Evolutionary conservation across 2,888 invertebrate species (phyloP).

Genomic region (Cephus rjabovi): DNA sequence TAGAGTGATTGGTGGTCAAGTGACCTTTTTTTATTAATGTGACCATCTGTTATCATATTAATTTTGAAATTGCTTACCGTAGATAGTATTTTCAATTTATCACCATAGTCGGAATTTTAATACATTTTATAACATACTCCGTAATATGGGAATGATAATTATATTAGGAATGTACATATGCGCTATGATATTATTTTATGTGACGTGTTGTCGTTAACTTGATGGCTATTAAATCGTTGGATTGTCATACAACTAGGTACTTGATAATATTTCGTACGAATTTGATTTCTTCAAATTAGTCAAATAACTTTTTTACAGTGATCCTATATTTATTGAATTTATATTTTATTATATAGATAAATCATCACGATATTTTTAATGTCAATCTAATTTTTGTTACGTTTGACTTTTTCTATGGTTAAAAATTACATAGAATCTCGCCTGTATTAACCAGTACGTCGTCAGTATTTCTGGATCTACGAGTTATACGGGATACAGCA

Average conservation of each 20-base stretch:
- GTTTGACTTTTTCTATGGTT: too few relatives aligned
- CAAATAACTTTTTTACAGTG: not conserved
- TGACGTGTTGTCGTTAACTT: not conserved
- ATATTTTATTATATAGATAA: not conserved
- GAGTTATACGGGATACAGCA: not conserved
- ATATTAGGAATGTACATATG: too few relatives aligned
- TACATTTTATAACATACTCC: not conserved
- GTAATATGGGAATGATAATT: not conserved
- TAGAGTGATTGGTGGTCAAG: not conserved
- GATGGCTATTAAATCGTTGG: not conserved
- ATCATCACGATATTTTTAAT: not conserved
- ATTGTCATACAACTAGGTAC: not conserved
- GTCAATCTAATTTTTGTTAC: not conserved
- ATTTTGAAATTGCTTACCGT: not conserved
- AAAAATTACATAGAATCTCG: too few relatives aligned
- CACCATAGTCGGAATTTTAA: not conserved
- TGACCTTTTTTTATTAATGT: not conserved
- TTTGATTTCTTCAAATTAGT: not conserved
- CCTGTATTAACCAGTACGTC: too few relatives aligned
- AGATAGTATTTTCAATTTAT: not conserved
- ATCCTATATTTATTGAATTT: not conserved
- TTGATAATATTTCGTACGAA: not conserved
- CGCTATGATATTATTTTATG: too few relatives aligned
- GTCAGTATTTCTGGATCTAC: not conserved
- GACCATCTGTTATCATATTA: not conserved